phyloP scores from a whole-genome alignment of 2,888 invertebrate species.

The Thyatira batis region DNA sequence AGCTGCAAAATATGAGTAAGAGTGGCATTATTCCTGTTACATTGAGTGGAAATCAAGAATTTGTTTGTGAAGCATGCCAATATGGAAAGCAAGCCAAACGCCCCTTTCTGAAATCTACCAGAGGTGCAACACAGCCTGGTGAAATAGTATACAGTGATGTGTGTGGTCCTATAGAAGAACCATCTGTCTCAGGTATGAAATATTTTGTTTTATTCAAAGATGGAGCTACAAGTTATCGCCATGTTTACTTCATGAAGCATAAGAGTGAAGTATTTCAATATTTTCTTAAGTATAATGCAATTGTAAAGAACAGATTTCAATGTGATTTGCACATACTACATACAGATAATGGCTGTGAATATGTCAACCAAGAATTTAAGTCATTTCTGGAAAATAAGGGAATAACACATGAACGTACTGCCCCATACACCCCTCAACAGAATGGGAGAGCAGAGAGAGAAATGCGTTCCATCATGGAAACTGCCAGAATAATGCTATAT shows the following conservation, averaged over 20 bases:
- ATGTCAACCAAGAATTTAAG: constrained; percentile 14
- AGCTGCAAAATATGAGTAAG: constrained; percentile 21
- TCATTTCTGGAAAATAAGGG: constrained; percentile 24
- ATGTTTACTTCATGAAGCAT: constrained; percentile 21
- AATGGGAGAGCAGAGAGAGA: constrained; percentile 42
- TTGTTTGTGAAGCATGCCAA: constrained; percentile 20
- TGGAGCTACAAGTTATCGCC: constrained; percentile 4
- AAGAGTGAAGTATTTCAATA: constrained; percentile 20
- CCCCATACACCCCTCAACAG: constrained; percentile 38
- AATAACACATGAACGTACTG: constrained; percentile 33
- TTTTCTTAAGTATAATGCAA: constrained; percentile 21
- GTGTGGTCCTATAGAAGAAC: constrained; percentile 17
- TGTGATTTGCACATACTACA: constrained; percentile 13
- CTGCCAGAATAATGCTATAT: constrained; percentile 34
- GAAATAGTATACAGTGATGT: constrained; percentile 25
- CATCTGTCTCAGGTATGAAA: constrained; percentile 16
- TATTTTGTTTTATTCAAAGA: constrained; percentile 31
- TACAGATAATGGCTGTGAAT: constrained; percentile 24
- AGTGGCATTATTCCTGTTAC: constrained; percentile 12
- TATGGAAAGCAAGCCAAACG: constrained; percentile 3
- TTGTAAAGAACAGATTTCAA: constrained; percentile 16
- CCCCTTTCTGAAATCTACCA: constrained; percentile 11
- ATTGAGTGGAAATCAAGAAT: constrained; percentile 6
- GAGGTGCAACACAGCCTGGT: constrained; percentile 5
- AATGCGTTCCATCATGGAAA: constrained; percentile 37